Evolutionary conservation across 1,140 invertebrate genomes (phyloP), one percentile per base, ranked within the genome.

Genomic region (Tetramorium parvispinum): DNA sequence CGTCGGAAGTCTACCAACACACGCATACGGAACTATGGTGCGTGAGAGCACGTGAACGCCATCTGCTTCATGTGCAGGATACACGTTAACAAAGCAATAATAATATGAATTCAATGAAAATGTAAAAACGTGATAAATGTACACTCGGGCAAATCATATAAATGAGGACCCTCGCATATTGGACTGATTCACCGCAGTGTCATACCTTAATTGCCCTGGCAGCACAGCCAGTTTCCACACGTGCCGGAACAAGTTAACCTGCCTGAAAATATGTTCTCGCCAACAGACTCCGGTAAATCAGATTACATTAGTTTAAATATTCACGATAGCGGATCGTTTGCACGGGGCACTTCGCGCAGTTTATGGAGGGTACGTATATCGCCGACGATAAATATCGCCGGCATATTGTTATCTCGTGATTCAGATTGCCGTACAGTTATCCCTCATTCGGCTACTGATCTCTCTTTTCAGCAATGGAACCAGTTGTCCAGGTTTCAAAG

Each of bases 401-500:
- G 16, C 13, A 4, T 24, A 21, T 57, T n/a, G 27, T 13, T 43
- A 57, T 1, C 71, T 71, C 24, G 43, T 21, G 37, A 18, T 49
- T 49, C 0, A 5, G 3, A 43, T n/a, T 51, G 6, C 3, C 7
- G 2, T 27, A 55, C 6, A 65, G 63, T 32, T 53, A 2, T 46
- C 51, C 6, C 37, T 81, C 32, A 71, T 27, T 43, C 18, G 11
- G 11, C 51, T 57, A 32, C 49, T 55, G 49, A 77, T 90, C 86
- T 83, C 3, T 4, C 24, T 75, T 91, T 92, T n/a, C 68, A 98
- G 98, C 95, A 96, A 94, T 98, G 98, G 98, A 97, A 98, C 92
- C 97, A 98, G 91, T 93, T 98, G 53, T 98, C 98, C n/a, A 96
- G 98, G 90, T 96, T 98, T 91, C 98, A 98, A 94, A 96, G 97